Base-by-base conservation (phyloP, 2,888 invertebrate species). In the Caenorhabditis becei region DNA sequence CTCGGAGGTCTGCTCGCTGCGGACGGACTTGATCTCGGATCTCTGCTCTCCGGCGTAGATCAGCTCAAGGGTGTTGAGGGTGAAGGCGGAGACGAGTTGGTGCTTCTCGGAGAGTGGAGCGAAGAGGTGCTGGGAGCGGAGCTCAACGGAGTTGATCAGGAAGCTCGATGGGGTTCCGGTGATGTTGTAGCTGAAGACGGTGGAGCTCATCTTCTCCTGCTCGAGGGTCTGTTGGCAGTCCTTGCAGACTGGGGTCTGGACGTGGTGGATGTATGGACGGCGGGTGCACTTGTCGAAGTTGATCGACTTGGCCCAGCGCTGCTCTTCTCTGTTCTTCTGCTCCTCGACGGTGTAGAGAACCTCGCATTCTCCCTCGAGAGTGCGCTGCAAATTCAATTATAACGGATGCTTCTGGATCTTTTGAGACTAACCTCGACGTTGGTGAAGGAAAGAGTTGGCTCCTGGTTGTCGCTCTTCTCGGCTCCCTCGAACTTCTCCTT, bases 221-320 rank as follows among this genome's bases (percentile, higher is more conserved):
- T 77, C 70, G 49, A 77, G 67, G 18, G 77, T 77, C 37, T 58
- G 28, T 28, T 83, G 23, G 61, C 80, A 83, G 56, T 77, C 80
- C 65, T 72, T 61, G 82, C 82, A 82, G 58, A 78, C 78, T 75
- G 71, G 78, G 24, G 62, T 58, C 37, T 71, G 75, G 41, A 69
- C 66, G 63, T 77, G 80, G 58, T 71, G 80, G 54, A 80, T 47
- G 54, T 70, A 58, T 61, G 80, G 80, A 14, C 80, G 75, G 10
- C 56, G 75, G 26, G 77, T 74, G 89, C 92, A 92, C 65, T 91
- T 90, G 70, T 91, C 91, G 86, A 92, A 92, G 91, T 92, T 91
- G 82, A 92, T 86, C 51, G 91, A 89, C 89, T 92, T 92, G 83
- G 89, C 89, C 83, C 82, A 83, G 35, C 70, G 75, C 65, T 84